Conservation (phyloP, 2,888 invertebrate genomes). For the Fissipunctia ypsillon region DNA sequence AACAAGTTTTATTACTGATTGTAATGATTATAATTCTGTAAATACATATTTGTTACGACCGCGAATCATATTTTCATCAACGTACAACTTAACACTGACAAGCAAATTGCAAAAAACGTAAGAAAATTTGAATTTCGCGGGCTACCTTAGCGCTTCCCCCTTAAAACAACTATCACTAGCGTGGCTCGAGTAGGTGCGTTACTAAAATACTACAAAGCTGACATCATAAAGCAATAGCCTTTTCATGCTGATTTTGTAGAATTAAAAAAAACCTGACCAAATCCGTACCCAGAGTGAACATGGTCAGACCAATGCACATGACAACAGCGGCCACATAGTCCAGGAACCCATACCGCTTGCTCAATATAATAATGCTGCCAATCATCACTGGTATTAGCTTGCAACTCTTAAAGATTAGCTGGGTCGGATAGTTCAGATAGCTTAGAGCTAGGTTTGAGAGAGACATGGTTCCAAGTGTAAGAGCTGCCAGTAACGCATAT, state of each 20-base stretch:
- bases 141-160: too few relatives aligned
- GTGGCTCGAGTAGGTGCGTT: too few relatives aligned
- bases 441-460: constrained; percentile 98
- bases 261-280: not conserved
- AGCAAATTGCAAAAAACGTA: too few relatives aligned
- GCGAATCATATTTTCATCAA: too few relatives aligned
- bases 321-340: constrained; percentile 96
- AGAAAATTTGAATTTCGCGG: too few relatives aligned
- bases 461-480: constrained; percentile 98
- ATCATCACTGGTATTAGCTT: constrained; percentile 98
- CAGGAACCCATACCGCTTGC: constrained; percentile 95
- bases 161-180: not conserved
- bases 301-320: constrained; percentile 97
- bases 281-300: constrained; percentile 96
- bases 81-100: too few relatives aligned
- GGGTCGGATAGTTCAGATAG: constrained; percentile 98
- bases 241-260: not conserved
- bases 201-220: too few relatives aligned
- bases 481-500: constrained; percentile 95
- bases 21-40: too few relatives aligned
- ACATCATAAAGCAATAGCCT: not conserved
- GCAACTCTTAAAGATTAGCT: constrained; percentile 99
- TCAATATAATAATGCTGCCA: constrained; percentile 97
- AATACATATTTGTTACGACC: too few relatives aligned
- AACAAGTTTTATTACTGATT: too few relatives aligned